Conservation (phyloP, 2,113 vertebrate species). For the Orthonyx spaldingii region DNA sequence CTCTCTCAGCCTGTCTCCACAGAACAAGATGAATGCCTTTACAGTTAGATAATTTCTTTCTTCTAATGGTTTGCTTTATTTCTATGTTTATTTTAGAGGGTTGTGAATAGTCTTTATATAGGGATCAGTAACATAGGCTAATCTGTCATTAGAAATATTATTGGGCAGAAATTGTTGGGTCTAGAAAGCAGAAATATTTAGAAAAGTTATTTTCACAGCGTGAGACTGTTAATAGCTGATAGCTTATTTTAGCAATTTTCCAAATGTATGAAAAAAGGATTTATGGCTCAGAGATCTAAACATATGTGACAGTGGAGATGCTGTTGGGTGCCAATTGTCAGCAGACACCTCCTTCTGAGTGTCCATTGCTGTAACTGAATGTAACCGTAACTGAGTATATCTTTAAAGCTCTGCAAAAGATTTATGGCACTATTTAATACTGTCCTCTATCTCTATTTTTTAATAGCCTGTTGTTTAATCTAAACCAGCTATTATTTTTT, state of each 20-base stretch:
- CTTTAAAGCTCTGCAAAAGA: background rate
- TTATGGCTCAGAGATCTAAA: background rate
- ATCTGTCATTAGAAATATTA: background rate
- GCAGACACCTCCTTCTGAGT: background rate
- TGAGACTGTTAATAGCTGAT: background rate
- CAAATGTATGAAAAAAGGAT: background rate
- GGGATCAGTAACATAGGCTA: background rate
- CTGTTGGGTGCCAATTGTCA: background rate
- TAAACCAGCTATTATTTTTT: background rate
- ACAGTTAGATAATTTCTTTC: background rate
- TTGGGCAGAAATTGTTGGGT: background rate
- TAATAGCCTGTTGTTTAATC: background rate
- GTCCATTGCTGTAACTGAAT: background rate
- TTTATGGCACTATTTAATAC: background rate
- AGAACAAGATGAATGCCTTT: background rate
- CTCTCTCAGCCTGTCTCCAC: background rate
- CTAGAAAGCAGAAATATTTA: background rate
- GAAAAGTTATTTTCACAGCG: background rate
- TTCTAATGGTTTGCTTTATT: background rate
- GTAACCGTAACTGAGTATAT: background rate
- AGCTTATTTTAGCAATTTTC: background rate
- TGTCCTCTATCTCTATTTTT: background rate
- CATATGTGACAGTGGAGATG: background rate
- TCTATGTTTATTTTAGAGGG: background rate
- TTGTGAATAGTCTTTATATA: background rate